A percentile compares a stretch with the other conserved stretches of the same genome.
These are phyloP conservation scores for Microtus pennsylvanicus DNA, from an alignment of 2,113 vertebrate genomes.

Conservation along the genomic window DNA sequence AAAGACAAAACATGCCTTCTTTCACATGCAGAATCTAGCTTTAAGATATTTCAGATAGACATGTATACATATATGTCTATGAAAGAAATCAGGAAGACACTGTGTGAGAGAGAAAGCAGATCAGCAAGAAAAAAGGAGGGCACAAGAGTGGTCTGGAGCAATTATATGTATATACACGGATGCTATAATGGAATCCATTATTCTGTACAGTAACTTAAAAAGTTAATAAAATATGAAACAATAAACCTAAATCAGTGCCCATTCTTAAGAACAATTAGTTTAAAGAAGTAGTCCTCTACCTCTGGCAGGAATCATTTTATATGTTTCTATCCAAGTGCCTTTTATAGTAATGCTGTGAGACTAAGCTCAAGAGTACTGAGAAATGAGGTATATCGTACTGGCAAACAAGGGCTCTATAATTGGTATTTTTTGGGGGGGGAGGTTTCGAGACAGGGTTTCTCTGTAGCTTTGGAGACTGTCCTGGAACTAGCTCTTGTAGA, in stretches of 20 bases:
- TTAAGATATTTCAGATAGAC: not conserved
- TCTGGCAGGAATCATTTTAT: not conserved
- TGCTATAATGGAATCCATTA: not conserved
- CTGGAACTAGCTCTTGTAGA: too few relatives aligned
- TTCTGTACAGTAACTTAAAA: not conserved
- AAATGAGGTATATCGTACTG: not conserved
- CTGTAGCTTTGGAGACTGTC: too few relatives aligned
- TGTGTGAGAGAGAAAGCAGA: not conserved
- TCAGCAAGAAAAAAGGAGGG: not conserved
- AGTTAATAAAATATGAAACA: not conserved
- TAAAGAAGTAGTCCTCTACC: not conserved
- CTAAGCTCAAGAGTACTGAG: not conserved
- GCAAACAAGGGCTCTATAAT: not conserved
- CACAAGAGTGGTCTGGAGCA: not conserved
- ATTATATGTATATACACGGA: not conserved
- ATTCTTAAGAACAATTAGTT: not conserved
- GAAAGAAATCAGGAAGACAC: not conserved
- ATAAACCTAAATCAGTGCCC: not conserved
- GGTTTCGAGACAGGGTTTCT: too few relatives aligned
- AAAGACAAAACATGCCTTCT: not conserved
- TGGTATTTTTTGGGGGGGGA: rapidly evolving
- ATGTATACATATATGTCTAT: not conserved
- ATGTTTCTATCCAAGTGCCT: not conserved
- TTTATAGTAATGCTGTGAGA: not conserved
- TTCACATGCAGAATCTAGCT: not conserved